Evolutionary conservation across 2,113 vertebrate genomes (phyloP).

Genomic region (Trochalopteron elliotii): DNA sequence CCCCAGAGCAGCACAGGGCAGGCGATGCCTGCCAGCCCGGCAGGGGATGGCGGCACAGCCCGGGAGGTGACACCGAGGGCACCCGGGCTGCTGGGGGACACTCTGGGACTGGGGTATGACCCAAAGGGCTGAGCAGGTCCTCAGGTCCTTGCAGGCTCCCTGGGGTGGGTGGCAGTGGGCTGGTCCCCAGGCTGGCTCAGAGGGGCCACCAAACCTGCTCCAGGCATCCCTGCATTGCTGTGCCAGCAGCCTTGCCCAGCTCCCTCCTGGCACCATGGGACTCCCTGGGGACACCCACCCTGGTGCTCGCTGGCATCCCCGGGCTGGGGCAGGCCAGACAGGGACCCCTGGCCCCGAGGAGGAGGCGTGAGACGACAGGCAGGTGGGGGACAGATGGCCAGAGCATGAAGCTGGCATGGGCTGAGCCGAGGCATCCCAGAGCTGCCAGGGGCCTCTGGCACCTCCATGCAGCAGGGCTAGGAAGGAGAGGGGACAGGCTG

Average conservation of each 20-base stretch:
- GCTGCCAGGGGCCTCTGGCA: background rate
- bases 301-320: background rate
- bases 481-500: background rate
- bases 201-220: background rate
- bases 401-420: background rate
- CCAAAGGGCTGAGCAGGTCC: background rate
- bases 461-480: fast-evolving
- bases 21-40: background rate
- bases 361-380: slow-evolving; percentile 2
- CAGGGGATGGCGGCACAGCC: background rate
- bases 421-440: background rate
- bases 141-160: background rate
- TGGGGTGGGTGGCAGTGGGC: background rate
- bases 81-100: fast-evolving
- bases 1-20: background rate
- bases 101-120: fast-evolving
- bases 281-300: background rate
- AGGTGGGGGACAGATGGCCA: background rate
- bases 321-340: background rate
- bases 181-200: background rate
- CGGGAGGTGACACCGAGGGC: background rate
- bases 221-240: background rate
- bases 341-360: background rate
- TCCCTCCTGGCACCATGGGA: background rate
- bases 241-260: no score